Evolutionary conservation across 2,797 vertebrate species (phyloP).

Genomic region (Alfaro cultratus): DNA sequence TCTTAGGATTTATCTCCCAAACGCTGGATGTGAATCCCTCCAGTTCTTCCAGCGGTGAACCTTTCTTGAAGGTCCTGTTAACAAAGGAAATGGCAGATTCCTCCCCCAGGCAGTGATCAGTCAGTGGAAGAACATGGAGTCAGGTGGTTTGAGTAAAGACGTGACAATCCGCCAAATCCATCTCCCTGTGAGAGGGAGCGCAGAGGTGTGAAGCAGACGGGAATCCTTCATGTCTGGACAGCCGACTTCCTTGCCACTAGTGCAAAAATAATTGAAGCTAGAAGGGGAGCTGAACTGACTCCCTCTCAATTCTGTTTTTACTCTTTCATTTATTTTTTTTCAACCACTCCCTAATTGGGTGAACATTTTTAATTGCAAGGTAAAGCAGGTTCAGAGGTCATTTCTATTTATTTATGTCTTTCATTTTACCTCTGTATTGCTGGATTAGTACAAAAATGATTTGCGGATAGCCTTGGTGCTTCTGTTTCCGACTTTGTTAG

Average conservation of each 20-base stretch:
- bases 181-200: not conserved
- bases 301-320: not conserved
- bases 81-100: not conserved
- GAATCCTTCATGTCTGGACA: constrained; percentile 4
- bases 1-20: not conserved
- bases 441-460: constrained; percentile 29
- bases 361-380: not conserved
- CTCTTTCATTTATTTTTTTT: too few species aligned
- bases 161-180: not conserved
- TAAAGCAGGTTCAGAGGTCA: not conserved
- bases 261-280: constrained; percentile 2
- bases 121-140: not conserved
- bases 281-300: not conserved
- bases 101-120: not conserved
- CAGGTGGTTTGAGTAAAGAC: not conserved
- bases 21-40: not conserved
- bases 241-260: not conserved
- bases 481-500: constrained; percentile 17
- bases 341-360: not conserved
- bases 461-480: not conserved
- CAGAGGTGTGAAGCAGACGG: constrained; percentile 1
- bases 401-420: not conserved
- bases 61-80: not conserved
- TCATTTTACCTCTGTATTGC: not conserved
- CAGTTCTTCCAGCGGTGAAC: not conserved